Percentiles rank a stretch among this genome's conserved stretches.
phyloP scores from a whole-genome alignment of 1,140 invertebrate genomes.

The Pemphigus obesinymphae region DNA sequence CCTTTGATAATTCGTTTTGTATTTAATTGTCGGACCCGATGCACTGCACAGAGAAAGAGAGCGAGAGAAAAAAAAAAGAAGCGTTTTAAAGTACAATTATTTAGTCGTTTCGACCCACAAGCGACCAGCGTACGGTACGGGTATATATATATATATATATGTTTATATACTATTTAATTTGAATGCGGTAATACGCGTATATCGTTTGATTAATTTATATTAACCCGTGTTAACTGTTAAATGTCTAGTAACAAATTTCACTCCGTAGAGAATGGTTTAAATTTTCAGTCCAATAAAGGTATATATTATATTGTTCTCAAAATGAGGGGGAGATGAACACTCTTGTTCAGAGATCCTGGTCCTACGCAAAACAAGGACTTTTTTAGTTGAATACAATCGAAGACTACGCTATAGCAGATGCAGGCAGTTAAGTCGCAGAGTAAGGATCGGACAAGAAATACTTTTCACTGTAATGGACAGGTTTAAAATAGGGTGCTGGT shows the following conservation, averaged over 20 bases:
- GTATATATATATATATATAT: not conserved
- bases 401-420: not conserved
- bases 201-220: conserved; percentile 21
- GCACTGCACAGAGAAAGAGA: not conserved
- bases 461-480: not conserved
- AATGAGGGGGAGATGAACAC: not conserved
- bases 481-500: not conserved
- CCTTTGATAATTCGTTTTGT: conserved; percentile 38
- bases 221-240: conserved; percentile 15
- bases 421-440: not conserved
- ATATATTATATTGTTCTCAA: not conserved
- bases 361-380: not conserved
- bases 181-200: not conserved
- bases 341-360: not conserved
- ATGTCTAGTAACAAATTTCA: not conserved
- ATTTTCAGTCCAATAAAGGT: not conserved
- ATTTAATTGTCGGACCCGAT: conserved; percentile 18
- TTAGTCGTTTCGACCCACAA: conserved; percentile 15
- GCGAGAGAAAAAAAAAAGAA: not conserved
- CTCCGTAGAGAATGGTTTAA: not conserved
- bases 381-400: not conserved
- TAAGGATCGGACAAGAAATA: not conserved
- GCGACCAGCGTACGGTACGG: not conserved
- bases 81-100: conserved; percentile 19
- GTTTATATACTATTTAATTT: not conserved